Evolutionary conservation across 23 tunicate genomes (phyloP).

Genomic region (Oikopleura vanhoeffeni): DNA sequence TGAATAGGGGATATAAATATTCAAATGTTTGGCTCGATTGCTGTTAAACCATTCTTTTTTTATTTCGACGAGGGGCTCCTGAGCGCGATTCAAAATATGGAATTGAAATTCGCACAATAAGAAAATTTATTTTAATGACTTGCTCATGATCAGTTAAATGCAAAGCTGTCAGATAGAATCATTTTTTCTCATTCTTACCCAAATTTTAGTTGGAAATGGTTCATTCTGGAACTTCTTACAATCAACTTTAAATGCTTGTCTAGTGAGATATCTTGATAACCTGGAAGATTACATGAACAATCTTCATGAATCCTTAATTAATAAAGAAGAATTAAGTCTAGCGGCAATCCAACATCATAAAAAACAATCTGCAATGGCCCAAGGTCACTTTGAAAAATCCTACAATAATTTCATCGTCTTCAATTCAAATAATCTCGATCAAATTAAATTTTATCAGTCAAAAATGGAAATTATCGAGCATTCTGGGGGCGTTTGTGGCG

Average conservation of each 20-base stretch:
- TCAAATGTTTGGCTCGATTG: too few relatives aligned
- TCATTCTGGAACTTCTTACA: neutral
- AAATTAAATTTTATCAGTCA: neutral
- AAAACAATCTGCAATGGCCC: neutral
- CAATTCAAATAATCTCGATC: neutral
- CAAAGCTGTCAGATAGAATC: too few relatives aligned
- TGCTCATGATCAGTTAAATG: too few relatives aligned
- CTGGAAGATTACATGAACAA: neutral
- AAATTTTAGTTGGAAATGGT: too few relatives aligned
- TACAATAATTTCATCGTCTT: neutral
- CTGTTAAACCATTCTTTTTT: too few relatives aligned
- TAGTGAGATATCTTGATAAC: neutral
- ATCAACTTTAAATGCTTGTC: neutral
- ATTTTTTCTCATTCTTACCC: too few relatives aligned
- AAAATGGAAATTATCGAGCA: neutral
- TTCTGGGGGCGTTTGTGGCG: neutral
- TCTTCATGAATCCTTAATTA: neutral
- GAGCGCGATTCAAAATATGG: too few relatives aligned
- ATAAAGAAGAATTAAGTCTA: neutral
- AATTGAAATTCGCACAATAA: too few relatives aligned
- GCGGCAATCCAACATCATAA: neutral
- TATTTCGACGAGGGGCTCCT: too few relatives aligned
- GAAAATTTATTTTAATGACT: too few relatives aligned
- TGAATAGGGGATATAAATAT: too few relatives aligned
- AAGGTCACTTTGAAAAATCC: neutral